phyloP scores from a whole-genome alignment of 2,888 invertebrate genomes.

The Hypercompe scribonia region DNA sequence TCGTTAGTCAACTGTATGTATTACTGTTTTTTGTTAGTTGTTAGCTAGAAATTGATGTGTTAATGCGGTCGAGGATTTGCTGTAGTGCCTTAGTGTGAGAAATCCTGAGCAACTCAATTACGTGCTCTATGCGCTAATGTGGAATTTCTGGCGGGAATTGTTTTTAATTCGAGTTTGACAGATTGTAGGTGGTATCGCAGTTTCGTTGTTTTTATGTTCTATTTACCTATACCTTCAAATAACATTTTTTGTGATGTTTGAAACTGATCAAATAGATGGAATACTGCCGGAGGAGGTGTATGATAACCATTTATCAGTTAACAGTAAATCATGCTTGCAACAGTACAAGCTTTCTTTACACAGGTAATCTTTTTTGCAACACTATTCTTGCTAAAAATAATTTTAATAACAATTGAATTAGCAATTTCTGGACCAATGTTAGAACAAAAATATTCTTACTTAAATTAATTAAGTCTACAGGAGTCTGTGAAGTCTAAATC shows the following conservation, averaged over 20 bases:
- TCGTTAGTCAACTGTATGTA: no score
- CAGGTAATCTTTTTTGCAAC: conserved; percentile 47
- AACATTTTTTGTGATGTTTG: conserved; percentile 33
- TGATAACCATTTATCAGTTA: conserved; percentile 49
- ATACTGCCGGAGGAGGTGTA: conserved; percentile 52
- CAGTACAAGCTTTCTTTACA: conserved; percentile 59
- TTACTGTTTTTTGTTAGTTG: no score
- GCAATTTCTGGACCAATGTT: not conserved
- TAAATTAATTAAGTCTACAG: no score
- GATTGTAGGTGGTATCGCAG: not conserved
- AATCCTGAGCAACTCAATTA: no score
- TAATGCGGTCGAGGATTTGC: not conserved
- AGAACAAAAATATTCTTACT: no score
- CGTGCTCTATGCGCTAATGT: not conserved
- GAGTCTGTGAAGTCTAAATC: no score
- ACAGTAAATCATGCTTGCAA: conserved; percentile 56
- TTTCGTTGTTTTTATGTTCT: not conserved
- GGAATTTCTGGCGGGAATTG: not conserved
- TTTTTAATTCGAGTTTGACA: conserved; percentile 6
- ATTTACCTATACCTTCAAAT: not conserved
- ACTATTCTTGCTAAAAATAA: not conserved
- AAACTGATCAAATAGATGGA: conserved; percentile 39
- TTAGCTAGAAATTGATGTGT: not conserved
- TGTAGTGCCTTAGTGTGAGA: not conserved
- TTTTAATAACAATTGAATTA: not conserved